Evolutionary conservation across 2,888 invertebrate genomes (phyloP).

Genomic region (Temnothorax rugatulus): DNA sequence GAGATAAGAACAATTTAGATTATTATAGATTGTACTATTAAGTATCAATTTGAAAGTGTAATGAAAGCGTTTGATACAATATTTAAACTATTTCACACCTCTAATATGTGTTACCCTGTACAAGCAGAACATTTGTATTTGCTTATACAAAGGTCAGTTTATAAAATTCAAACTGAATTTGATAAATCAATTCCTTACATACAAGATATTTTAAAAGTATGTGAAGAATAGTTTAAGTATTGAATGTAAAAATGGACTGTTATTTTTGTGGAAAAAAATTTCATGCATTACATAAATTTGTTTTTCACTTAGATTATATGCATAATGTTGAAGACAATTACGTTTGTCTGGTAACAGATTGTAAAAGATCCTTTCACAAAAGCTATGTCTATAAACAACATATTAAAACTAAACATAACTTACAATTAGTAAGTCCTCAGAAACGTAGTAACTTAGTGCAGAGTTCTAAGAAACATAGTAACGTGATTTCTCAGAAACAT

Average conservation of each 20-base stretch:
- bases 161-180: constrained; percentile 20
- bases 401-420: constrained; percentile 6
- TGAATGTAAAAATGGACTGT: neutral
- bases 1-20: constrained; percentile 9
- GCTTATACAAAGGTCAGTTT: constrained; percentile 13
- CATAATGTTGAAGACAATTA: neutral
- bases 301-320: neutral
- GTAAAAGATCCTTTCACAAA: constrained; percentile 7
- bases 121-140: constrained; percentile 21
- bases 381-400: neutral
- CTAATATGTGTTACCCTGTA: constrained; percentile 5
- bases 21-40: neutral
- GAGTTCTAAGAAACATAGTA: too few relatives aligned
- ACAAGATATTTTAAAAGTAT: neutral
- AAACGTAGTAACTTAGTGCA: too few relatives aligned
- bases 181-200: constrained; percentile 18
- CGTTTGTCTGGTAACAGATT: neutral
- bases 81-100: constrained; percentile 9
- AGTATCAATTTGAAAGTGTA: neutral
- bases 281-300: neutral
- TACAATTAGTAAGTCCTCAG: neutral
- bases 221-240: neutral
- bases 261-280: constrained; percentile 12
- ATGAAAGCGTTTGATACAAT: neutral
- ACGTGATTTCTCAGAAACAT: neutral